phyloP scores from a whole-genome alignment of 2,797 vertebrate genomes.

The Spinibarbus caldwelli region DNA sequence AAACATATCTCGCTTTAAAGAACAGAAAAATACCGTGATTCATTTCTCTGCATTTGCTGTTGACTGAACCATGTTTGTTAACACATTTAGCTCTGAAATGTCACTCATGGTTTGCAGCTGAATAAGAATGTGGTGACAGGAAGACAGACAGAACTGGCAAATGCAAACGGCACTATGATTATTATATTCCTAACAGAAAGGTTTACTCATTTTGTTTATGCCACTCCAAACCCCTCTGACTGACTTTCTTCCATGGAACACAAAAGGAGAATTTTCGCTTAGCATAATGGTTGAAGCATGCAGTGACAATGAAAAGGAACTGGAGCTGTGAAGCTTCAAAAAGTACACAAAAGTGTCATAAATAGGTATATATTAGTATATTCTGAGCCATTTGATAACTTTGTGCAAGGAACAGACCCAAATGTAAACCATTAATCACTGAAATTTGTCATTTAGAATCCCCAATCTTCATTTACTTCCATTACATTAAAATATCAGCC shows the following conservation, averaged over 20 bases:
- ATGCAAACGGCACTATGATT: background rate
- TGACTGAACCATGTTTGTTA: constrained; percentile 4
- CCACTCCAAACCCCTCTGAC: background rate
- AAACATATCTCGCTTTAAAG: background rate
- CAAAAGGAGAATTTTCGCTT: background rate
- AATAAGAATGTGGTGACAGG: constrained; percentile 1
- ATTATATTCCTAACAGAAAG: background rate
- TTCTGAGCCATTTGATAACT: background rate
- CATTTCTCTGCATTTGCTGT: constrained; percentile 26
- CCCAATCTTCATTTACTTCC: background rate
- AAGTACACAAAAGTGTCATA: background rate
- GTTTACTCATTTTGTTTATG: background rate
- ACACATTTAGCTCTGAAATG: constrained; percentile 37
- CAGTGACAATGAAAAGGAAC: background rate
- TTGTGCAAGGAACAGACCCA: background rate
- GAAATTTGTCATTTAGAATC: background rate
- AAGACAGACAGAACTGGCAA: constrained; percentile 28
- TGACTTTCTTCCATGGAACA: background rate
- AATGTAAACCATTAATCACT: too few species aligned
- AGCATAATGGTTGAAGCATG: background rate
- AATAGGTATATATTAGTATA: background rate
- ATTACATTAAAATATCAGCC: background rate
- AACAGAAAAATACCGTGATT: constrained; percentile 10
- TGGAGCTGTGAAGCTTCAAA: background rate
- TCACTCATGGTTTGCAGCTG: constrained; percentile 34